These are phyloP conservation scores for Erpornis zantholeuca DNA, from an alignment of 2,113 vertebrate genomes.

Conservation along the genomic window DNA sequence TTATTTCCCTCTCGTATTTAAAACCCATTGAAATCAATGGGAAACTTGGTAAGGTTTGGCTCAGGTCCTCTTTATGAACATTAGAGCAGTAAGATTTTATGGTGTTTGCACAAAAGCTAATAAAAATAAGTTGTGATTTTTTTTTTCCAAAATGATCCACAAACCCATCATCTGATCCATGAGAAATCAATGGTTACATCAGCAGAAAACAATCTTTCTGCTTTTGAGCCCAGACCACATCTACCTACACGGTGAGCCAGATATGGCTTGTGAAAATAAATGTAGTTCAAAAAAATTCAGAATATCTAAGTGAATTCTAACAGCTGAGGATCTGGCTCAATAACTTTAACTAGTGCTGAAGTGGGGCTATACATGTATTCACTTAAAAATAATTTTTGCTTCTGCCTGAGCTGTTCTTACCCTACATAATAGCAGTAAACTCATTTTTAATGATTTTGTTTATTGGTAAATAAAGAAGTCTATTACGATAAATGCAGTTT, in stretches of 20 bases:
- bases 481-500: not conserved
- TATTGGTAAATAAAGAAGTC: not conserved
- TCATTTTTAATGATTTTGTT: not conserved
- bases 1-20: not conserved
- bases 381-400: not conserved
- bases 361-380: fast-evolving
- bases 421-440: not conserved
- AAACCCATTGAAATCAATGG: not conserved
- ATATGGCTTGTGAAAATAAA: not conserved
- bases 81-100: not conserved
- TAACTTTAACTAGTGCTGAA: not conserved
- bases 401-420: not conserved
- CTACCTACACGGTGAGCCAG: not conserved
- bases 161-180: not conserved
- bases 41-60: not conserved
- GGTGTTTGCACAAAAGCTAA: not conserved
- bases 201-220: not conserved
- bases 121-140: not conserved
- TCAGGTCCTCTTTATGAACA: not conserved
- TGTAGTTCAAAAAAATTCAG: not conserved
- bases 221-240: not conserved
- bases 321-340: not conserved
- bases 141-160: not conserved
- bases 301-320: not conserved
- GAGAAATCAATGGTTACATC: not conserved